Evolutionary conservation across 2,888 invertebrate species (phyloP), one percentile per base, ranked within the genome.

Genomic region (Dinocampus coccinellae): DNA sequence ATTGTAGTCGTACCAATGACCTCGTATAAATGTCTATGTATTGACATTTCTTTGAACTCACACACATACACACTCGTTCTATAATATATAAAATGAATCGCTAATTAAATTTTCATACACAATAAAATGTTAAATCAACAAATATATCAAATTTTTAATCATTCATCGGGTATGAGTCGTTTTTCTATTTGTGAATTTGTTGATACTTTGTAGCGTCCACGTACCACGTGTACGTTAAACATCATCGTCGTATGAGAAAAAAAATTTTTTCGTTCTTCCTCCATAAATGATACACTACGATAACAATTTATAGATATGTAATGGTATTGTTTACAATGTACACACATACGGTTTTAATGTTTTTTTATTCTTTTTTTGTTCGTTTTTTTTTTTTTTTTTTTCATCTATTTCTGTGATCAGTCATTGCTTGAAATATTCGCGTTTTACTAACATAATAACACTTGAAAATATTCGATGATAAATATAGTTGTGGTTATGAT

Each of bases 1-100:
- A 47, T 16, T n/a, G 16, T 16, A 16, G 16, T n/a, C n/a, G 16
- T n/a, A 47, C 16, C 34, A 39, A 60, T 61, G 6, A 39, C 33
- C 34, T 26, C 33, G 22, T 69, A 36, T 62, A 34, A 62, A 66
- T 55, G 57, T 29, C 36, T 55, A 16, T 61, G 11, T 61, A 68
- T 61, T 68, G 68, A 68, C 68, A 52, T 52, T 20, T 52, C 68
- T 61, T 47, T 47, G 13, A 47, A n/a, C n/a, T n/a, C n/a, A 33
- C 24, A 33, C 60, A 47, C 42, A 58, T 29, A n/a, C 26, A 42
- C 22, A 20, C 13, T 60, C 47, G 29, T 24, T 60, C 34, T 58
- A 22, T 55, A 47, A 67, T 67, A 67, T 47, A n/a, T n/a, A n/a
- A n/a, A n/a, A n/a, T n/a, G n/a, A n/a, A n/a, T n/a, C n/a, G n/a